These are phyloP conservation scores for Geophilus truncorum DNA, from an alignment of 2,888 invertebrate species.

Conservation along the genomic window DNA sequence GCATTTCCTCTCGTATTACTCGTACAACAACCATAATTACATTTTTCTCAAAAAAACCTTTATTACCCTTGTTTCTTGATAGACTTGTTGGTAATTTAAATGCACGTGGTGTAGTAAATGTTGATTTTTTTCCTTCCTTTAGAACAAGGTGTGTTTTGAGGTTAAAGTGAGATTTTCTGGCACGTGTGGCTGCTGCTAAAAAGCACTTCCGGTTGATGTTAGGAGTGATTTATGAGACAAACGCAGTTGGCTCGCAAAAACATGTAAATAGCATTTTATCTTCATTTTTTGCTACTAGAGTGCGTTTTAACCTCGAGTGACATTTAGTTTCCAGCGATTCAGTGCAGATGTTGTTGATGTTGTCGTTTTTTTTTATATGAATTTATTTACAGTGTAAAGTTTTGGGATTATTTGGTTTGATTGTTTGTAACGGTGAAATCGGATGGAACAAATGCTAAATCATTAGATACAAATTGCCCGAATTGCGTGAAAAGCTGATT, in stretches of 20 bases:
- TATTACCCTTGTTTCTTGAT: background rate
- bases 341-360: background rate
- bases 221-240: background rate
- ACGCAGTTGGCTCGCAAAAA: background rate
- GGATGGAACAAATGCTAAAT: background rate
- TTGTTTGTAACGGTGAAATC: background rate
- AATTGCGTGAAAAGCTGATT: background rate
- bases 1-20: conserved; percentile 46
- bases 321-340: too few species aligned
- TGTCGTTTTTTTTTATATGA: background rate
- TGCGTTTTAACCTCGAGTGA: background rate
- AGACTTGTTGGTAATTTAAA: background rate
- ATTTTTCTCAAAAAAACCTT: conserved; percentile 74
- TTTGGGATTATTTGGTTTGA: background rate
- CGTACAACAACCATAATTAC: conserved; percentile 61
- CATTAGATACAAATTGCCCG: background rate
- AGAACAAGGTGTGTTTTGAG: conserved; percentile 81
- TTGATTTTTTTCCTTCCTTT: conserved; percentile 85
- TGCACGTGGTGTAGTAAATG: conserved; percentile 67
- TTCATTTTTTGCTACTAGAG: background rate
- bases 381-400: too few species aligned
- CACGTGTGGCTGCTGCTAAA: conserved; percentile 73
- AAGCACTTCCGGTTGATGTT: conserved; percentile 28
- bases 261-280: background rate
- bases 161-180: conserved; percentile 84